Evolutionary conservation across 2,888 invertebrate species (phyloP), one percentile per base, ranked within the genome.

Genomic region (Dasysyrphus tricinctus): DNA sequence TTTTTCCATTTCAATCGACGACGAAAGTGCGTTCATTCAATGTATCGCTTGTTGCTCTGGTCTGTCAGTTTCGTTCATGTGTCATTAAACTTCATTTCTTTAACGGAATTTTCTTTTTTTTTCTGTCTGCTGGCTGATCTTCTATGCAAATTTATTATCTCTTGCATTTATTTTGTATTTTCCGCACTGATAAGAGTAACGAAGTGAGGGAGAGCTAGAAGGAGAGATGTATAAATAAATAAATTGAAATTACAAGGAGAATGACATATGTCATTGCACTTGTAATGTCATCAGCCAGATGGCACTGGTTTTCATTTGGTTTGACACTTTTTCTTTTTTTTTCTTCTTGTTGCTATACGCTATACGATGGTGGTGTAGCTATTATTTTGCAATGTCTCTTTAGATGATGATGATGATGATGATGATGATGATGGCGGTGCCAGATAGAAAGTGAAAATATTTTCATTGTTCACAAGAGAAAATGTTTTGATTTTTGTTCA

Each of bases 391-490:
- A 80, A 75, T 80, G 69, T 79, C 74, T 83, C 44, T 59, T 78
- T 42, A 24, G 61, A 61, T 61, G 42, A 39, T 49, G 19, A 44
- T 61, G 44, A 63, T 59, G 61, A 61, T 61, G 42, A 39, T 49
- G 19, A 44, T 61, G 44, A 63, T 59, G 39, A 19, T 63, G 84
- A 83, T 78, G 69, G 74, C 69, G 69, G 85, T 79, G 86, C 86
- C 82, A 86, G 86, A 82, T 82, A 86, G 82, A 86, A 86, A 86
- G 86, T 86, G 82, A 82, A 86, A 86, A 82, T 75, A 82, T 78
- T 79, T 82, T 75, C 82, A 86, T 86, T 86, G 81, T 77, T 85
- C 85, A 63, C 24, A 29, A 81, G 81, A 85, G 85, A 85, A 85
- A 85, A 81, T 85, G 63, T 59, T 72, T 72, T 67, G 44, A 44